Evolutionary conservation across 2,888 invertebrate species (phyloP).

Genomic region (Lepidochrysops patricia): DNA sequence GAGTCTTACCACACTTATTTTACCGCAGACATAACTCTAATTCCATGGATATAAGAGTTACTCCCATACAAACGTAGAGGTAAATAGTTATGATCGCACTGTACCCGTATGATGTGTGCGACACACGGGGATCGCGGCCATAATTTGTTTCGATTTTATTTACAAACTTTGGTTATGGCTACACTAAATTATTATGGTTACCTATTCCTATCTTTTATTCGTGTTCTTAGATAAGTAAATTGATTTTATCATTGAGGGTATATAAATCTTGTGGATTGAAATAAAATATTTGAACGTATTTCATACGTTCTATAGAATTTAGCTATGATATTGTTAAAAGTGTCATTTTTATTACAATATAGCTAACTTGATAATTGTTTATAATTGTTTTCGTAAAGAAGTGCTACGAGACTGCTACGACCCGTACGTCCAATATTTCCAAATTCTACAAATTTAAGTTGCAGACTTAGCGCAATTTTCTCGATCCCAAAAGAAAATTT

Average conservation of each 20-base stretch:
- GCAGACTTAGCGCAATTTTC: not conserved
- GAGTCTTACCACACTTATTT: too few species aligned
- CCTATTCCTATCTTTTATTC: constrained; percentile 27
- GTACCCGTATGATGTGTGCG: constrained; percentile 60
- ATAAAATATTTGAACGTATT: not conserved
- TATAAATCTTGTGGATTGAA: not conserved
- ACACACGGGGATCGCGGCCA: constrained; percentile 36
- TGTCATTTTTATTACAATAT: too few species aligned
- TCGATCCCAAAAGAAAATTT: constrained; percentile 19
- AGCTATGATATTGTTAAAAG: too few species aligned
- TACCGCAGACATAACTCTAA: too few species aligned
- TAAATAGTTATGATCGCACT: too few species aligned
- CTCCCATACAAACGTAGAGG: too few species aligned
- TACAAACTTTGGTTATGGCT: constrained; percentile 58
- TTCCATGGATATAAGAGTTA: too few species aligned
- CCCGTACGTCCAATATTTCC: not conserved
- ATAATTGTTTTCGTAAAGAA: not conserved
- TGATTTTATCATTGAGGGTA: constrained; percentile 35
- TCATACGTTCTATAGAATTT: too few species aligned
- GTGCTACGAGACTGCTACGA: not conserved
- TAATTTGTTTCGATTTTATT: constrained; percentile 68
- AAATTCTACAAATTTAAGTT: not conserved
- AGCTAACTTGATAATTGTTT: too few species aligned
- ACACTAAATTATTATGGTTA: constrained; percentile 46
- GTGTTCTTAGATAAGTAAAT: constrained; percentile 52